phyloP scores from a whole-genome alignment of 2,797 vertebrate species.

The Gambusia yucatana region DNA sequence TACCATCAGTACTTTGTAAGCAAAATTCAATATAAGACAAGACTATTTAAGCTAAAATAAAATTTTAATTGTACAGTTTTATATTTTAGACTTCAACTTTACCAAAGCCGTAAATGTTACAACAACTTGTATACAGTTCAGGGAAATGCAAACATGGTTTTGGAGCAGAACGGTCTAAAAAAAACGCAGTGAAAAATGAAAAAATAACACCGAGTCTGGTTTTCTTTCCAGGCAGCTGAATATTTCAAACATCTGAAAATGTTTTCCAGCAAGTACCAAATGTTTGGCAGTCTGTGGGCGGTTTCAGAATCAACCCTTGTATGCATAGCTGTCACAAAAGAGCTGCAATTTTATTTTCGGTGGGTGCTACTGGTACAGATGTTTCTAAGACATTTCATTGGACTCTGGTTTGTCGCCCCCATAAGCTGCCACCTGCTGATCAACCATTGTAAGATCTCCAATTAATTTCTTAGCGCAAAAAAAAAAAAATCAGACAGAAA shows the following conservation, averaged over 20 bases:
- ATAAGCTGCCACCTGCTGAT: conserved; percentile 1
- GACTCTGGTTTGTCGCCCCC: background rate
- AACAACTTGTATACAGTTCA: background rate
- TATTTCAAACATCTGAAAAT: conserved; percentile 2
- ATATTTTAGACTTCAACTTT: background rate
- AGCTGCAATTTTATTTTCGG: background rate
- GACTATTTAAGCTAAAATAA: background rate
- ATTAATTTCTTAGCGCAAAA: background rate
- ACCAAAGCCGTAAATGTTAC: background rate
- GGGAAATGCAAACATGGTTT: background rate
- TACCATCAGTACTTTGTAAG: background rate
- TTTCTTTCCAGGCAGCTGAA: background rate
- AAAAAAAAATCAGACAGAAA: background rate
- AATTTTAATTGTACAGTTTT: background rate
- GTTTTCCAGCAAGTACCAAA: background rate
- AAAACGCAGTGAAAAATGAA: background rate
- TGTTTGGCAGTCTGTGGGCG: background rate
- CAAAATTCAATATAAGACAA: background rate
- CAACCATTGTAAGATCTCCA: background rate
- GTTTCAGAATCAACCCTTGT: background rate
- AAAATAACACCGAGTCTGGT: background rate
- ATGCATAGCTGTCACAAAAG: background rate
- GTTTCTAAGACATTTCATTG: background rate
- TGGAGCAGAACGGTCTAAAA: background rate
- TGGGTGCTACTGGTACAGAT: background rate